Base-by-base conservation (phyloP, 2,113 vertebrate species). In the Athene noctua region DNA sequence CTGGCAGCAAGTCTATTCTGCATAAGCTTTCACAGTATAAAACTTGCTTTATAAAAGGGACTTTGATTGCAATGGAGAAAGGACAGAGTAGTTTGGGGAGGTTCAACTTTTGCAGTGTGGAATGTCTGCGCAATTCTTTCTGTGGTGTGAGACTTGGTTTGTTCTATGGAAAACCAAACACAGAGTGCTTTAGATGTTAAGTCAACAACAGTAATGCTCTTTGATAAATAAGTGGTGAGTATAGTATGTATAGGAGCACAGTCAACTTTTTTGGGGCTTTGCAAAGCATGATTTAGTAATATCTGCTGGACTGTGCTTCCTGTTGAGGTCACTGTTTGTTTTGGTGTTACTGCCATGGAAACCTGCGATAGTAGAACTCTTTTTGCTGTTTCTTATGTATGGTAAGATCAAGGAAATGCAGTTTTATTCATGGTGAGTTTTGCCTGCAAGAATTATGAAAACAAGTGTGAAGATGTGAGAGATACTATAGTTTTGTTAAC, bases 291-390 rank as follows among this genome's bases (percentile, higher is more conserved):
- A 47, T 18, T 80, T 86, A 81, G 79, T 80, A 93, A 77, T 91
- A 90, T 79, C 79, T 92, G 34, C 73, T 95, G 77, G 54, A 25
- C 75, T 95, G 13, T 2, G 21, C 85, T 98, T 97, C 93, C 97
- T 96, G 80, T 94, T 98, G 94, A 86, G 44, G 63, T 80, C 95
- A 86, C 70, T 95, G 94, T 97, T 97, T 97, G 86, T 97, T 96
- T 97, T 91, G 59, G 88, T 88, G 88, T 92, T 91, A 47, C 90
- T 98, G 63, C 94, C 80, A 74, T 98, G 88, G 97, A 96, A 98
- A 97, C 94, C 15, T n/a, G 9, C 1, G 32, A 44, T 20, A 44
- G 15, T 7, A 57, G 46, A 82, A 34, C 9, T 44, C 62, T 86
- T 63, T 91, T 68, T 65, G 11, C 54, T 67, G 15, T 72, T 87